Percentiles rank a stretch among this genome's conserved stretches.
These are phyloP conservation scores for Chaenogobius annularis DNA, from an alignment of 2,113 vertebrate species.

Conservation along the genomic window DNA sequence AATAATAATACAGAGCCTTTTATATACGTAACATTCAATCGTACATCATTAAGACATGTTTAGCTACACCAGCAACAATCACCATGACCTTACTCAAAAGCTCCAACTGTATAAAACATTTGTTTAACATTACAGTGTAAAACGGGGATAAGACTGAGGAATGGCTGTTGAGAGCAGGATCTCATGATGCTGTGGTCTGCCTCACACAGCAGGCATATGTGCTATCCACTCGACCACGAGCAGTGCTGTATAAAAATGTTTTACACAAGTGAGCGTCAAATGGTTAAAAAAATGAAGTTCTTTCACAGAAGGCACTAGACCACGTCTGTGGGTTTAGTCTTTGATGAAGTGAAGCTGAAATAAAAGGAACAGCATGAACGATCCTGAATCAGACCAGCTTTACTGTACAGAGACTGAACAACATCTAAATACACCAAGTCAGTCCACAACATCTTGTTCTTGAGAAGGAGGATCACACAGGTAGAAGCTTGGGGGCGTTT, in stretches of 20 bases:
- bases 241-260: neutral
- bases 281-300: neutral
- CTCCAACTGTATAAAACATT: too few species aligned
- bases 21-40: neutral
- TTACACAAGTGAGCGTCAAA: neutral
- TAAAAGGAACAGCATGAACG: neutral
- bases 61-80: too few species aligned
- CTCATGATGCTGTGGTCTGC: too few species aligned
- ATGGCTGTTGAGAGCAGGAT: too few species aligned
- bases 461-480: neutral
- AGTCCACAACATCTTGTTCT: neutral
- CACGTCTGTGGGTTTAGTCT: neutral
- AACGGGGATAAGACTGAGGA: too few species aligned
- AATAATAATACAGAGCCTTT: neutral
- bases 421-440: neutral
- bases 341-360: neutral
- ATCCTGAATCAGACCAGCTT: slow-evolving; percentile 1
- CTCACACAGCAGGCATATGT: too few species aligned
- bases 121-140: too few species aligned
- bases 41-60: neutral
- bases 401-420: neutral
- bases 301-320: neutral
- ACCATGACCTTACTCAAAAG: too few species aligned
- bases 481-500: neutral
- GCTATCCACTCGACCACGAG: too few species aligned